A percentile compares a stretch with the other conserved stretches of the same genome.
Conservation (phyloP, 2,797 vertebrate species). For the Eutrigla gurnardus region DNA sequence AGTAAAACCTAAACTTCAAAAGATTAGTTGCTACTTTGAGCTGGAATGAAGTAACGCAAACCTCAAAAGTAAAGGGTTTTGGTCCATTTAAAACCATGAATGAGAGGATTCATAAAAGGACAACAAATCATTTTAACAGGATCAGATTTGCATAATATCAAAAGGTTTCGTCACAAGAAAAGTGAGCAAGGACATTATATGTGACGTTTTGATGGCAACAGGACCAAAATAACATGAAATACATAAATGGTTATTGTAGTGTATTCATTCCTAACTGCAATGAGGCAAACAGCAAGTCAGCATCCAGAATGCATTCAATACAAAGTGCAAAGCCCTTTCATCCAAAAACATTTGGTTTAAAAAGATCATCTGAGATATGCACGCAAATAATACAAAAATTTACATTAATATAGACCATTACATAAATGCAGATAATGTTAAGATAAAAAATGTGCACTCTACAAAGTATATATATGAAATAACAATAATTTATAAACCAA, state of each 20-base stretch:
- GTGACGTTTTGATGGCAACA: slow-evolving; percentile 7
- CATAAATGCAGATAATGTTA: too few relatives aligned
- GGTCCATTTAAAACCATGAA: too few relatives aligned
- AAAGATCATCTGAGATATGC: neutral
- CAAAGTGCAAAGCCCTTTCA: neutral
- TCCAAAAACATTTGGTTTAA: neutral
- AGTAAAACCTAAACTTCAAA: too few relatives aligned
- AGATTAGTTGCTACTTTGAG: too few relatives aligned
- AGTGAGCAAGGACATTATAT: slow-evolving; percentile 37
- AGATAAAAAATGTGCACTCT: slow-evolving; percentile 29
- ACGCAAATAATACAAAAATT: neutral
- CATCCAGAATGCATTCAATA: slow-evolving; percentile 23
- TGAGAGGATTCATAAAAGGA: too few relatives aligned
- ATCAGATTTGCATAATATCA: slow-evolving; percentile 14
- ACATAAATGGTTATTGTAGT: too few relatives aligned
- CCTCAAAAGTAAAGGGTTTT: too few relatives aligned
- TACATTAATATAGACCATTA: too few relatives aligned
- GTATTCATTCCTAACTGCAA: neutral
- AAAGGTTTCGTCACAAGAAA: slow-evolving; percentile 21
- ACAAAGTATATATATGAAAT: neutral
- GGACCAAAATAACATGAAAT: too few relatives aligned
- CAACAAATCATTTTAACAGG: neutral
- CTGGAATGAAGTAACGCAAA: too few relatives aligned
- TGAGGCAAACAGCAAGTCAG: neutral
- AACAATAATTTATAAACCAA: too few relatives aligned